Evolutionary conservation across 2,888 invertebrate species (phyloP), one percentile per base, ranked within the genome.

Genomic region (Ctenicera cuprea): DNA sequence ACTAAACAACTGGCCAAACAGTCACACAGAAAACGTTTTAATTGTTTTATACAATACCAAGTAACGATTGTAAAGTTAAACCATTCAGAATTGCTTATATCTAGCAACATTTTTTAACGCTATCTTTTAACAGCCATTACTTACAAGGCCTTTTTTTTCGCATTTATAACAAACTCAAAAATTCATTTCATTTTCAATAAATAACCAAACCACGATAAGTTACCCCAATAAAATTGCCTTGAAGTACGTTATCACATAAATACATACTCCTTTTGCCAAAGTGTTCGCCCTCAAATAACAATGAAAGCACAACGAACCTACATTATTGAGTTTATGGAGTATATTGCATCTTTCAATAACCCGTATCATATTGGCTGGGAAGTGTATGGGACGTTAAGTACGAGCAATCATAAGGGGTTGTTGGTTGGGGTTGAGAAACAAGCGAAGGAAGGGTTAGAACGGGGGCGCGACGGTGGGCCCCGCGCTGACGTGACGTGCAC

Each of bases 381-480:
- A 62, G 22, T 62, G 62, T 62, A 62, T 62, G 26, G 62, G 62
- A 62, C 62, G 62, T 62, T 41, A 62, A 62, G 62, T 62, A 62
- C 62, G 26, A 43, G 43, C 62, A 62, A 62, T 62, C 62, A 62
- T 38, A 3, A 14, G 43, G 62, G 43, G 22, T 0, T 12, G 22
- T 26, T 12, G 38, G 20, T 38, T 14, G 38, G 54, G 54, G 20
- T 54, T 4, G 54, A 2, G 41, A 14, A 38, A 12, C n/a, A 2
- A 41, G 9, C 20, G 48, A 48, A 18, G 20, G 48, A 38, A 59
- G 59, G 38, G 59, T 59, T 37, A 20, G 20, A 30, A 9, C 2
- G n/a, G 37, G 33, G 59, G 14, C 37, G 20, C 14, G 30, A 50
- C 54, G n/a, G 22, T 26, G 14, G 20, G 26, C 12, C 16, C 37